Conservation (phyloP, 2,113 vertebrate species). For the Ailuropoda melanoleuca region DNA sequence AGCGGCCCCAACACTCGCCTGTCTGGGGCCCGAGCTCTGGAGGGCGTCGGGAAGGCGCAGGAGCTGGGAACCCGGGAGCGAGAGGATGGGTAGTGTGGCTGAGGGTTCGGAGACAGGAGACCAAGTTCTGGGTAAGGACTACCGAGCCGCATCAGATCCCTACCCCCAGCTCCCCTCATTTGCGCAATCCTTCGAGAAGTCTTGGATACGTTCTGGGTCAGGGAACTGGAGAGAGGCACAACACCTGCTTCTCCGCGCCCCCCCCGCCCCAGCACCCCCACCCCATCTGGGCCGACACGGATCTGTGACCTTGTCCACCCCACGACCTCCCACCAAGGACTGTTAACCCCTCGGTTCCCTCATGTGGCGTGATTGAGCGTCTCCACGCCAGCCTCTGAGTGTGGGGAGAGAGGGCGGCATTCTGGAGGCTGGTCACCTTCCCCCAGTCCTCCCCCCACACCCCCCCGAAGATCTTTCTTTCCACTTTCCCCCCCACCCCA, state of each 20-base stretch:
- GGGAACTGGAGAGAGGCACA: slow-evolving; percentile 40
- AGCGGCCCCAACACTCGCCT: slow-evolving; percentile 35
- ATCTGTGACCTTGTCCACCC: neutral
- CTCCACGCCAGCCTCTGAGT: neutral
- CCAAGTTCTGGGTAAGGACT: neutral
- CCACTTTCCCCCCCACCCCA: slow-evolving; percentile 65
- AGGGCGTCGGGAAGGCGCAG: neutral
- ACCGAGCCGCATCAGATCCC: neutral
- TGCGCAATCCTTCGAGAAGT: slow-evolving; percentile 1
- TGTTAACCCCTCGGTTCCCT: slow-evolving; percentile 40
- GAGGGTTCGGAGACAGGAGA: neutral
- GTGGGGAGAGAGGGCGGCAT: fast-evolving
- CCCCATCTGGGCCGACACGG: neutral
- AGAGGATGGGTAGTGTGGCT: neutral
- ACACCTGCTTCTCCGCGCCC: neutral
- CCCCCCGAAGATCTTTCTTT: neutral
- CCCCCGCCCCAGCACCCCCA: neutral
- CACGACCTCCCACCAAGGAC: neutral
- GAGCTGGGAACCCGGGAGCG: neutral
- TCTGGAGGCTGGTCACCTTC: neutral
- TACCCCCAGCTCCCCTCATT: neutral
- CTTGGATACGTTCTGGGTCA: neutral
- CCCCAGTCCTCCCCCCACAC: neutral
- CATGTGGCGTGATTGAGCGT: neutral
- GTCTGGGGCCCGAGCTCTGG: neutral